A percentile compares a stretch with the other conserved stretches of the same genome.
phyloP scores from a whole-genome alignment of 2,888 invertebrate species.

The Phlogophora meticulosa region DNA sequence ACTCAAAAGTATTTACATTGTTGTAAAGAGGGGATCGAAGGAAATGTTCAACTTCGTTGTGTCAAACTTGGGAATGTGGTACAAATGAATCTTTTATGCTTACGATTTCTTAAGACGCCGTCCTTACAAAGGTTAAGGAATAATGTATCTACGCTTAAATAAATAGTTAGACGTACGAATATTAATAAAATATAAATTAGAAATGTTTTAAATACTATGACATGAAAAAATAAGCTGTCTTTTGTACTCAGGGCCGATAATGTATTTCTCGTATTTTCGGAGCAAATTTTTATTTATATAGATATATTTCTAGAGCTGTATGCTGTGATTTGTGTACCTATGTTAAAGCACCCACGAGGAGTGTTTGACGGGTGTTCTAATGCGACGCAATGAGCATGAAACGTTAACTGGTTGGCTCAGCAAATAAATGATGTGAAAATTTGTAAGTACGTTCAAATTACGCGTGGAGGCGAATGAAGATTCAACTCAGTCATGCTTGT shows the following conservation, averaged over 20 bases:
- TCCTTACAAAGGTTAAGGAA: conserved; percentile 8
- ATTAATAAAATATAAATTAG: not conserved
- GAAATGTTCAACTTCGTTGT: conserved; percentile 33
- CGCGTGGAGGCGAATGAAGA: conserved; percentile 4
- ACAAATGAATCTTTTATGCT: conserved; percentile 33
- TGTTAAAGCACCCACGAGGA: not conserved
- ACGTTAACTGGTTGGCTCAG: conserved; percentile 18
- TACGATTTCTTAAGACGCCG: conserved; percentile 8
- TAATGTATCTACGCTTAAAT: not conserved
- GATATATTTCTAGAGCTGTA: conserved; percentile 11
- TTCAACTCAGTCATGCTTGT: not conserved
- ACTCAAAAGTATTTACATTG: conserved; percentile 57
- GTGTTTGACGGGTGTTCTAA: too few relatives aligned
- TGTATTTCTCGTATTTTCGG: not conserved
- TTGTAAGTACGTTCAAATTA: conserved; percentile 15
- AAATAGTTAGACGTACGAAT: not conserved
- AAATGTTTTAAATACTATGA: not conserved
- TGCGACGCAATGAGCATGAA: conserved; percentile 25
- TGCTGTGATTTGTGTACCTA: conserved; percentile 2
- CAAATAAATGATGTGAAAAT: conserved; percentile 26
- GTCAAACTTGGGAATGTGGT: conserved; percentile 44
- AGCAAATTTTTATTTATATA: conserved; percentile 2
- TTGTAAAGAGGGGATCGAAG: conserved; percentile 24
- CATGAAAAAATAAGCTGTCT: not conserved
- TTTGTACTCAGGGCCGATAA: not conserved